Conservation (phyloP, 2,113 vertebrate genomes). For the Herpetotheres cachinnans region DNA sequence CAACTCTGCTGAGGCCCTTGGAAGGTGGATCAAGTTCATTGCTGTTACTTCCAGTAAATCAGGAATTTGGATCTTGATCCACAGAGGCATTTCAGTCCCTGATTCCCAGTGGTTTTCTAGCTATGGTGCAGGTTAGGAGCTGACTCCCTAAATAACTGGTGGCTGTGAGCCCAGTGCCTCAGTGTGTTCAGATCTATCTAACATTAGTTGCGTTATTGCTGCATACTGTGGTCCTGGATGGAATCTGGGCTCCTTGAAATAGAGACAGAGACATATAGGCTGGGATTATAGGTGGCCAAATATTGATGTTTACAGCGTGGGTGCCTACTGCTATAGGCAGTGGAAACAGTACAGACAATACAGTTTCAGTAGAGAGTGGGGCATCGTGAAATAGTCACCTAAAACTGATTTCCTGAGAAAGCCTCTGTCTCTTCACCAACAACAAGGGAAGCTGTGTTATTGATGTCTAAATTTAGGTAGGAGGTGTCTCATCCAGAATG, state of each 20-base stretch:
- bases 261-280: not conserved
- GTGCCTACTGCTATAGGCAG: not conserved
- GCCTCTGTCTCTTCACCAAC: not conserved
- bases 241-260: not conserved
- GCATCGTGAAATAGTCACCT: not conserved
- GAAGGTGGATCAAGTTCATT: conserved; percentile 2
- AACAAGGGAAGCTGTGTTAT: not conserved
- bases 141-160: not conserved
- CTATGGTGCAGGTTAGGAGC: not conserved
- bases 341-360: not conserved
- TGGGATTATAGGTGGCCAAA: not conserved
- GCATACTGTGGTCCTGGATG: not conserved
- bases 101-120: not conserved
- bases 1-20: not conserved
- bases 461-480: not conserved
- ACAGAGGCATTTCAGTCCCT: not conserved
- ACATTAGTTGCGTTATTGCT: not conserved
- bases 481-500: not conserved
- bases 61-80: not conserved
- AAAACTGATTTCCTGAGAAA: not conserved
- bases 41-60: conserved; percentile 22
- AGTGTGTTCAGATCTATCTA: not conserved
- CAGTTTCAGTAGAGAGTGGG: not conserved
- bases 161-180: not conserved
- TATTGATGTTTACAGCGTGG: not conserved